These are phyloP conservation scores for Oreochromis tanganicae DNA, from an alignment of 2,113 vertebrate species.

Conservation along the genomic window DNA sequence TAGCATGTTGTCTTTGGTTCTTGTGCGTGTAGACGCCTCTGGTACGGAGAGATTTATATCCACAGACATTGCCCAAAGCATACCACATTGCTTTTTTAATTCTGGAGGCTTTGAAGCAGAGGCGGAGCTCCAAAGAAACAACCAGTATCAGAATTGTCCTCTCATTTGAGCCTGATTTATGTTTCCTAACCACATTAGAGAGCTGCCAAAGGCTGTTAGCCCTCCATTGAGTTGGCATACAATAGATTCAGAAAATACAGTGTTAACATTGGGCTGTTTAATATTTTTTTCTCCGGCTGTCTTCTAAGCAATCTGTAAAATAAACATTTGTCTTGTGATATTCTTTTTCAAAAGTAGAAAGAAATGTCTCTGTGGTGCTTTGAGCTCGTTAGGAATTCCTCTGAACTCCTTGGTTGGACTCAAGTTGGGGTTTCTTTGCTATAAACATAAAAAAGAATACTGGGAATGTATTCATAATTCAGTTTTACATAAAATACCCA, in stretches of 20 bases:
- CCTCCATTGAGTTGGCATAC: not conserved
- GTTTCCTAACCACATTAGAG: constrained; percentile 46
- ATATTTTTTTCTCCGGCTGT: not conserved
- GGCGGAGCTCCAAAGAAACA: constrained; percentile 50
- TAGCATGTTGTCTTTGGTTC: constrained; percentile 68
- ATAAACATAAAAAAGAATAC: not conserved
- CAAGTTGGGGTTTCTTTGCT: not conserved
- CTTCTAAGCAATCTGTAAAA: constrained; percentile 2
- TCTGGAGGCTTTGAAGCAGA: constrained; percentile 56
- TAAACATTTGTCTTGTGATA: not conserved
- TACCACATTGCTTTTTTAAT: constrained; percentile 41
- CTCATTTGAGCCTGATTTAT: constrained; percentile 60
- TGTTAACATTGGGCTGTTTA: not conserved
- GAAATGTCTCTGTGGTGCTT: not conserved
- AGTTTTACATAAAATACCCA: not conserved
- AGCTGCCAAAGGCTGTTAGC: not conserved
- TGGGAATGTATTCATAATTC: not conserved
- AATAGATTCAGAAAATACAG: not conserved
- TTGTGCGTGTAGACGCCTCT: constrained; percentile 48
- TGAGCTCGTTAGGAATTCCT: not conserved
- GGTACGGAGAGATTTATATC: constrained; percentile 64
- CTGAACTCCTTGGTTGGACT: not conserved
- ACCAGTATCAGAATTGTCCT: constrained; percentile 62
- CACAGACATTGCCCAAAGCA: constrained; percentile 62
- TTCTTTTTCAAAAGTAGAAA: not conserved